phyloP scores from a whole-genome alignment of 1,140 invertebrate genomes.

The Patella vulgata region DNA sequence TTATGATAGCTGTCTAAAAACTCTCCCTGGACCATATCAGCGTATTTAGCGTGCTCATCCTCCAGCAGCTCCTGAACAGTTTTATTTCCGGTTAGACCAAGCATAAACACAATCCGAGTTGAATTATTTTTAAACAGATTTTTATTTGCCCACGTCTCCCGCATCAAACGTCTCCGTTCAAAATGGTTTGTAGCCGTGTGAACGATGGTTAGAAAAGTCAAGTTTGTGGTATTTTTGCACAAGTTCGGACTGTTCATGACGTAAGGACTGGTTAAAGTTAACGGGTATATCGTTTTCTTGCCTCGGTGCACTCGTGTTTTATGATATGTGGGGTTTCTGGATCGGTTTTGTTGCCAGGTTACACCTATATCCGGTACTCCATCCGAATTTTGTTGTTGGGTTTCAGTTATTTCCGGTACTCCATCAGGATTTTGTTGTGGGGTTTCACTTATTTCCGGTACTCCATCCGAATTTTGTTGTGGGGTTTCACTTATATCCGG shows the following conservation, averaged over 20 bases:
- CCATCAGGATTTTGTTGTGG: too few species aligned
- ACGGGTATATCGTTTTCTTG: constrained; percentile 28
- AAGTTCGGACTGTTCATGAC: constrained; percentile 43
- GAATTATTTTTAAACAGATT: constrained; percentile 21
- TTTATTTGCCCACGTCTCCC: constrained; percentile 59
- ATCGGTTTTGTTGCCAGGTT: too few species aligned
- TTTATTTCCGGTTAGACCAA: constrained; percentile 71
- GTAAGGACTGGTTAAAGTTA: constrained; percentile 34
- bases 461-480: background rate
- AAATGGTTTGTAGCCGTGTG: constrained; percentile 52
- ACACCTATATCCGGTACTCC: too few species aligned
- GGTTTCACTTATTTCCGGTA: background rate
- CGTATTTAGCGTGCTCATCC: constrained; percentile 71
- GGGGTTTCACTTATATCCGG: constrained; percentile 17
- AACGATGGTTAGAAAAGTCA: constrained; percentile 50
- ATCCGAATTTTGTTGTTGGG: background rate
- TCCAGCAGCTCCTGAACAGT: background rate
- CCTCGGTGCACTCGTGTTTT: background rate
- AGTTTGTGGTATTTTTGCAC: constrained; percentile 30
- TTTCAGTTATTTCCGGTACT: background rate
- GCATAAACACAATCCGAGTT: constrained; percentile 72
- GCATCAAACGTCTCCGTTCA: constrained; percentile 40
- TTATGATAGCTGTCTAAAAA: constrained; percentile 83
- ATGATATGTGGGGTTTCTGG: too few species aligned
- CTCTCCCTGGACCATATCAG: constrained; percentile 81